Conservation (phyloP, 2,797 vertebrate genomes). For the Malurus splendens region DNA sequence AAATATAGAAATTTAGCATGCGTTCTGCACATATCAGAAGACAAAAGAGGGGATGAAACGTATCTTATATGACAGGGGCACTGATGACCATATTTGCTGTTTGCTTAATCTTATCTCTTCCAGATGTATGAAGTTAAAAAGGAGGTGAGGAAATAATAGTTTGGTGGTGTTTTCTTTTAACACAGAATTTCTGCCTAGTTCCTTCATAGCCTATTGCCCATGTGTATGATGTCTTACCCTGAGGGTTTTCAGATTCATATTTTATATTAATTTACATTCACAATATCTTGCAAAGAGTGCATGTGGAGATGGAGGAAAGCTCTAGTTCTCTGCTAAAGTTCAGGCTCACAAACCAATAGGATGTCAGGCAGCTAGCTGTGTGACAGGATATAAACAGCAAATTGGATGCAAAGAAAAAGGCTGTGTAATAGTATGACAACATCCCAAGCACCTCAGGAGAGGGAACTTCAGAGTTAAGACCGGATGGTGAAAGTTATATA, state of each 20-base stretch:
- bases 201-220: neutral
- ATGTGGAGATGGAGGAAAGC: neutral
- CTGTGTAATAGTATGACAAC: neutral
- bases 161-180: neutral
- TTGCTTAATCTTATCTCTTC: neutral
- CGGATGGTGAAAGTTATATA: neutral
- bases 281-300: neutral
- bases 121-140: neutral
- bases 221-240: neutral
- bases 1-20: neutral
- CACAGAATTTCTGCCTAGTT: neutral
- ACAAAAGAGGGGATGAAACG: neutral
- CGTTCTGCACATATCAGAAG: neutral
- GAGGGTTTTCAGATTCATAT: neutral
- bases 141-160: neutral
- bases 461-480: neutral
- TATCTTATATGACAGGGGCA: neutral
- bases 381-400: neutral
- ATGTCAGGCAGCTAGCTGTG: neutral
- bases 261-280: neutral
- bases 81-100: neutral
- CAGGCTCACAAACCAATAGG: neutral
- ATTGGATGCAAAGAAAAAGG: neutral
- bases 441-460: neutral
- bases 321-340: neutral